Evolutionary conservation across 2,113 vertebrate species (phyloP).

Genomic region (Tricholaema leucomelas): DNA sequence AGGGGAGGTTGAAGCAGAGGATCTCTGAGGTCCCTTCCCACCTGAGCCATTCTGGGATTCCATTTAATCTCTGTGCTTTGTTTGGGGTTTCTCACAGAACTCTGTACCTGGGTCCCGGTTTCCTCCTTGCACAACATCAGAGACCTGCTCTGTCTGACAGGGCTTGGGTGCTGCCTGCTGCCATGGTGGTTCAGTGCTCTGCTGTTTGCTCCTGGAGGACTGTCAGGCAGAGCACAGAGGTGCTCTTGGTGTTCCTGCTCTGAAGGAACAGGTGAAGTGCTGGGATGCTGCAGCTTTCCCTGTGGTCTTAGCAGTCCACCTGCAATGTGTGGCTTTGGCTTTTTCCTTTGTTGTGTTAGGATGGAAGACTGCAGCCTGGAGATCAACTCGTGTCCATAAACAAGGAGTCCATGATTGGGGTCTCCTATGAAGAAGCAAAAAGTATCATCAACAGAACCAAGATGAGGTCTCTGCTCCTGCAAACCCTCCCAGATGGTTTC

Average conservation of each 20-base stretch:
- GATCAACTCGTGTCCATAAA: conserved; percentile 95
- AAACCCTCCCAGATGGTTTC: background rate
- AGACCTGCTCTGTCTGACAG: background rate
- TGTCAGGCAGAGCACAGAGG: background rate
- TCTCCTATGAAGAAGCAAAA: conserved; percentile 90
- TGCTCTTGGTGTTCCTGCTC: background rate
- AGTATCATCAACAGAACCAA: conserved; percentile 84
- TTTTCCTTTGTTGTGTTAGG: conserved; percentile 72
- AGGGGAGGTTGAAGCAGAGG: too few species aligned
- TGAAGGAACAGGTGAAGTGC: background rate
- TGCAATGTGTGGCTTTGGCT: background rate
- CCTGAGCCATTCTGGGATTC: too few species aligned
- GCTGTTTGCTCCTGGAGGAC: background rate
- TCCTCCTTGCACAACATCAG: background rate
- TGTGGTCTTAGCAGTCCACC: background rate
- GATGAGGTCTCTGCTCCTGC: conserved; percentile 77
- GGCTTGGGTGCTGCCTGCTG: background rate
- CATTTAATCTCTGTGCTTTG: background rate
- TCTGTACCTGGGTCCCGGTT: background rate
- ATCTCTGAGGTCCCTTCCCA: too few species aligned
- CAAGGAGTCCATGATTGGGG: conserved; percentile 91
- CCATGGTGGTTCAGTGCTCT: background rate
- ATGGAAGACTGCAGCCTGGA: conserved; percentile 88
- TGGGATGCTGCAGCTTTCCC: background rate
- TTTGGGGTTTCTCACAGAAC: background rate